phyloP scores from a whole-genome alignment of 2,113 vertebrate species.

The Bos taurus region ARS-UCD2.0 NC_037339.1:75773501-75774000 shows the following conservation, averaged over 20 bases:
- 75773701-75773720: neutral
- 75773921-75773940: conserved; percentile 95
- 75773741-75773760: neutral
- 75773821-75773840: neutral
- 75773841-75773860: neutral
- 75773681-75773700: neutral
- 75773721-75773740: neutral
- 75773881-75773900: neutral
- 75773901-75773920: neutral
- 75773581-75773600: neutral
- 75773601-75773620: neutral
- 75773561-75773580: neutral
- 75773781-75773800: neutral
- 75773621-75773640: neutral
- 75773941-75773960: conserved; percentile 98
- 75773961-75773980: conserved; percentile 98
- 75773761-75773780: neutral
- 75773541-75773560: conserved; percentile 9
- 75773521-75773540: neutral
- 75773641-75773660: neutral
- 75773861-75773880: neutral
- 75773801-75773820: neutral
- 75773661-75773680: neutral
- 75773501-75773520: neutral
- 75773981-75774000: conserved; percentile 78